A percentile compares a stretch with the other conserved stretches of the same genome.
phyloP scores from a whole-genome alignment of 2,888 invertebrate species.

The Tanytarsus gracilentus region DNA sequence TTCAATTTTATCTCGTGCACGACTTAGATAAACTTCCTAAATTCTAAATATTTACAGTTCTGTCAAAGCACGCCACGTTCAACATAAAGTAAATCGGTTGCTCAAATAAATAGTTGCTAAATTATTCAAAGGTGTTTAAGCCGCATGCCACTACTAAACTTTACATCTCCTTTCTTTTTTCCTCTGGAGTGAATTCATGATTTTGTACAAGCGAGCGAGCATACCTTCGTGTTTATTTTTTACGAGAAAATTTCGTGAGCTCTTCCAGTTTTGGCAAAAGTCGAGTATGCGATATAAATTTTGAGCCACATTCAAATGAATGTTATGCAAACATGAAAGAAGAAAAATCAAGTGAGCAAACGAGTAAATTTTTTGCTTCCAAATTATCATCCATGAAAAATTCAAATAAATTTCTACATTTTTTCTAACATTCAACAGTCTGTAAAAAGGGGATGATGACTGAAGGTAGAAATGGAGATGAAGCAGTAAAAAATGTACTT shows the following conservation, averaged over 20 bases:
- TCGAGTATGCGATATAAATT: conserved; percentile 20
- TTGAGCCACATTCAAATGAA: not conserved
- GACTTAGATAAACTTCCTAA: too few relatives aligned
- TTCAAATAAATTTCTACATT: conserved; percentile 26
- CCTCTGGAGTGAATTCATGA: not conserved
- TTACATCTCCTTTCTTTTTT: not conserved
- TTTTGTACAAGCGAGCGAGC: not conserved
- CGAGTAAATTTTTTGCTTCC: not conserved
- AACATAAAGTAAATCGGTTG: conserved; percentile 27
- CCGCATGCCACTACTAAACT: not conserved
- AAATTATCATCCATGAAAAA: conserved; percentile 27
- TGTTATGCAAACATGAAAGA: not conserved
- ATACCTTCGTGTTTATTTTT: conserved; percentile 2
- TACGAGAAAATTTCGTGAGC: conserved; percentile 12
- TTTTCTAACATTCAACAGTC: conserved; percentile 11
- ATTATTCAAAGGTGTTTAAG: conserved; percentile 15
- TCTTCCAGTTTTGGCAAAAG: not conserved
- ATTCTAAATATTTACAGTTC: too few relatives aligned
- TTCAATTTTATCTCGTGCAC: too few relatives aligned
- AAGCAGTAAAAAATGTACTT: conserved; percentile 27
- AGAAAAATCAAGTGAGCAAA: too few relatives aligned
- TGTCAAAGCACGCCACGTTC: too few relatives aligned
- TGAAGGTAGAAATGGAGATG: conserved; percentile 4
- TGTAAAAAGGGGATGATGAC: not conserved
- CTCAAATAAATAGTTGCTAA: conserved; percentile 27